Percentiles rank a stretch among this genome's conserved stretches.
phyloP scores from a whole-genome alignment of 2,888 invertebrate species.

The Ophion ellenae region DNA sequence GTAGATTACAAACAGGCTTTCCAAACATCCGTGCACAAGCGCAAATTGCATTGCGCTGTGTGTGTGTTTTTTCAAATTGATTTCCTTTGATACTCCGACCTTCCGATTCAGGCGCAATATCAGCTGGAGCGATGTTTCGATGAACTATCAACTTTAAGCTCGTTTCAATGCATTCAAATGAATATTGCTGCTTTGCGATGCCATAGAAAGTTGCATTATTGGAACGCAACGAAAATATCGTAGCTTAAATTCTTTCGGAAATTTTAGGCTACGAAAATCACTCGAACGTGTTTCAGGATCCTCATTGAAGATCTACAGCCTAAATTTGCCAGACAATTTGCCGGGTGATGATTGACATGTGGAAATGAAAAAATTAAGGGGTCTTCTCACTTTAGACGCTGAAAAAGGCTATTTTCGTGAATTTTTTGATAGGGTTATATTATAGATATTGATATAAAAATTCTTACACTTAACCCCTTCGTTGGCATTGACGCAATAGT shows the following conservation, averaged over 20 bases:
- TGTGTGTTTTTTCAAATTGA: background rate
- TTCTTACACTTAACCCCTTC: no score
- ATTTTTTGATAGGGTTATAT: no score
- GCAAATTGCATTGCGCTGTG: constrained; percentile 27
- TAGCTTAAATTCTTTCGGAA: background rate
- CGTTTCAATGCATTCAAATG: background rate
- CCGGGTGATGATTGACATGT: no score
- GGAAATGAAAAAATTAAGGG: no score
- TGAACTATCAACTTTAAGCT: background rate
- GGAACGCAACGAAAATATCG: background rate
- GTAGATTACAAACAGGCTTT: constrained; percentile 25
- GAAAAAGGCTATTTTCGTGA: no score
- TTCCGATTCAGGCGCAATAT: background rate
- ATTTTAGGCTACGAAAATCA: no score
- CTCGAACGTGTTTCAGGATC: no score
- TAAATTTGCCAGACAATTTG: no score
- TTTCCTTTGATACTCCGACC: background rate
- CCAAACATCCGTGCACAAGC: constrained; percentile 10
- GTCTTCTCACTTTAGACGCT: no score
- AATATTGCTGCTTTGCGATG: background rate
- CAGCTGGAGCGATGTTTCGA: background rate
- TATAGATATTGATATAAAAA: no score
- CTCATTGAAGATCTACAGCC: no score
- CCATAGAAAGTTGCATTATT: background rate
- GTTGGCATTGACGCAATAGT: no score